phyloP scores from a whole-genome alignment of 2,113 vertebrate genomes.

The Leucoraja erinaceus region DNA sequence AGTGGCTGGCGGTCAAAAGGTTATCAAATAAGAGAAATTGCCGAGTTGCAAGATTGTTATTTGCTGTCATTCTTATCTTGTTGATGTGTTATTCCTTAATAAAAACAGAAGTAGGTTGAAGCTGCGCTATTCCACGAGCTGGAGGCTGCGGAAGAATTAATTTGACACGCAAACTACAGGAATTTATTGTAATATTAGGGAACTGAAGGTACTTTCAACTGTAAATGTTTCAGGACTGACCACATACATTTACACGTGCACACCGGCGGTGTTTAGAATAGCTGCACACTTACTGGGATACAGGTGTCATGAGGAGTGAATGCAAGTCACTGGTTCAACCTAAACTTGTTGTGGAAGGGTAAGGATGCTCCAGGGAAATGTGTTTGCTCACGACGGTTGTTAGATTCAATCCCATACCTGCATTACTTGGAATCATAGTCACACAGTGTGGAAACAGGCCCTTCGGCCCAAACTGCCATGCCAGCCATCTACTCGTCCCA shows the following conservation, averaged over 20 bases:
- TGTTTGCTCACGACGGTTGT: background rate
- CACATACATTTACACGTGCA: background rate
- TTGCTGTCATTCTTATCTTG: conserved; percentile 20
- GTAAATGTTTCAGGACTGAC: background rate
- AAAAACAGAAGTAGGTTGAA: background rate
- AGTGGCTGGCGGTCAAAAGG: conserved; percentile 30
- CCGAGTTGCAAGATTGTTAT: conserved; percentile 18
- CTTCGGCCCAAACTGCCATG: too few relatives aligned
- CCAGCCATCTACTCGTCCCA: too few relatives aligned
- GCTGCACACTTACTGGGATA: background rate
- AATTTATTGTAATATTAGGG: conserved; percentile 4
- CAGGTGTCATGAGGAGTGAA: background rate
- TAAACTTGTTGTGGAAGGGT: background rate
- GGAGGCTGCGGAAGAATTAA: background rate
- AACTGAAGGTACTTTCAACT: background rate
- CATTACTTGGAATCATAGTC: background rate
- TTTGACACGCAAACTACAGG: background rate
- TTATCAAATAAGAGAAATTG: conserved; percentile 17
- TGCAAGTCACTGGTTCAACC: background rate
- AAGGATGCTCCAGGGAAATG: background rate
- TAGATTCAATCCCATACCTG: background rate
- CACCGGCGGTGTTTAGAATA: background rate
- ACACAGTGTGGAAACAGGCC: too few relatives aligned
- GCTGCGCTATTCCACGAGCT: background rate
- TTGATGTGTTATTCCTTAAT: conserved; percentile 12